Percentiles rank a stretch among this genome's conserved stretches.
phyloP scores from a whole-genome alignment of 2,113 vertebrate species.

The Riparia riparia region DNA sequence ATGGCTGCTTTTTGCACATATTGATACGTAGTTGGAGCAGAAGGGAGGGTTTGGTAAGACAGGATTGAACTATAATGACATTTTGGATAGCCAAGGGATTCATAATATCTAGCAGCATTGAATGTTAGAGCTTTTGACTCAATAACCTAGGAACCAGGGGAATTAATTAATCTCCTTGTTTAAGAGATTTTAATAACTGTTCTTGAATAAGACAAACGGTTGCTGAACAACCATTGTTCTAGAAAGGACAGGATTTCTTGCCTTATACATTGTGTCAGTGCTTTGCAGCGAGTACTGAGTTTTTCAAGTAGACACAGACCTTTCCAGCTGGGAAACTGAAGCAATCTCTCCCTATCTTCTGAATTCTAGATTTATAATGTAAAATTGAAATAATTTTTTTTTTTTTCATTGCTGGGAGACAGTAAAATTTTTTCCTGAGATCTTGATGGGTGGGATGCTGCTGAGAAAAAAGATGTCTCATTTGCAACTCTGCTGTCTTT shows the following conservation, averaged over 20 bases:
- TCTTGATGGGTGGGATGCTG: not conserved
- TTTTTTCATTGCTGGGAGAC: not conserved
- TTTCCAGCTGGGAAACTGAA: not conserved
- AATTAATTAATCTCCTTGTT: not conserved
- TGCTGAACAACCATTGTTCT: not conserved
- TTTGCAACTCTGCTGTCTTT: not conserved
- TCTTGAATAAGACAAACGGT: constrained; percentile 18
- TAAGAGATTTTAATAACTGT: not conserved
- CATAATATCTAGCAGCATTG: not conserved
- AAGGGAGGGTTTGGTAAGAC: not conserved
- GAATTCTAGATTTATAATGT: not conserved
- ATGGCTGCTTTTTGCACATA: not conserved
- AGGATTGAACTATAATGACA: not conserved
- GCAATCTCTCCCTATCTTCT: not conserved
- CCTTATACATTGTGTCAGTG: not conserved
- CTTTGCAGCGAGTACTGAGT: not conserved
- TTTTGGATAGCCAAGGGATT: not conserved
- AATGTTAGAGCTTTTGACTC: constrained; percentile 12
- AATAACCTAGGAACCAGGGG: not conserved
- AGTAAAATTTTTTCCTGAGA: not conserved
- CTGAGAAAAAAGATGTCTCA: not conserved
- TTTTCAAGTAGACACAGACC: not conserved
- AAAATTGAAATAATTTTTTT: not conserved
- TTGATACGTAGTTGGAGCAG: not conserved
- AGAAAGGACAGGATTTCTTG: not conserved